Conservation (phyloP, 2,113 vertebrate genomes). For the Panthera leo region DNA sequence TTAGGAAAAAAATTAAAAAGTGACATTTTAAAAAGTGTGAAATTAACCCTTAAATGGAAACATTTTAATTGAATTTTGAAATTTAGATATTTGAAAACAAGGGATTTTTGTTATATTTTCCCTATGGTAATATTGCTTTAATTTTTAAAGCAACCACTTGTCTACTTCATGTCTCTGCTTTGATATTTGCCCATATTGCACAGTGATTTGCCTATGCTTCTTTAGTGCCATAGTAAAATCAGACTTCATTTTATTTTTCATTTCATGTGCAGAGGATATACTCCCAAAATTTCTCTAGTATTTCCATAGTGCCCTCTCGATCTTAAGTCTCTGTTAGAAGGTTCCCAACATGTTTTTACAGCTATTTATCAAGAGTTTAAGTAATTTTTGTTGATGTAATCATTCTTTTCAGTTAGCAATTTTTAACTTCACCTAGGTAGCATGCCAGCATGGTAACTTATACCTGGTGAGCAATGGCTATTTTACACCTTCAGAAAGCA, state of each 20-base stretch:
- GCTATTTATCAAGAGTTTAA: slow-evolving; percentile 32
- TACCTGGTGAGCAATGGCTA: slow-evolving; percentile 34
- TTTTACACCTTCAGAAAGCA: slow-evolving; percentile 51
- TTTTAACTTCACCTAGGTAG: not conserved
- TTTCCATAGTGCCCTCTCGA: not conserved
- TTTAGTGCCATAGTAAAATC: slow-evolving; percentile 1
- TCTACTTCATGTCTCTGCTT: not conserved
- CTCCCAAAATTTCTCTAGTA: not conserved
- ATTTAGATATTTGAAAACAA: not conserved
- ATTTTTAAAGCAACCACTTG: not conserved
- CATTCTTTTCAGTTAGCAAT: slow-evolving; percentile 14
- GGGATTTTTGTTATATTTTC: not conserved
- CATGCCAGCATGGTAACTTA: slow-evolving; percentile 50
- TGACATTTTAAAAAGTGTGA: not conserved
- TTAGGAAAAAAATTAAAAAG: not conserved
- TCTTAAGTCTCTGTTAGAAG: not conserved
- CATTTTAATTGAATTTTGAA: not conserved
- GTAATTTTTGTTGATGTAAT: slow-evolving; percentile 13
- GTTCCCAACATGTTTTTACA: not conserved
- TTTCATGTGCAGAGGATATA: not conserved
- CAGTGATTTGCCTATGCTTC: not conserved
- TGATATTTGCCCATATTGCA: not conserved
- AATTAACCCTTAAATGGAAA: slow-evolving; percentile 39
- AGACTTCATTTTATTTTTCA: slow-evolving; percentile 7
- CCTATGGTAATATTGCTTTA: not conserved